Conservation (phyloP, 1,140 invertebrate species). For the Leptopilina clavipes region DNA sequence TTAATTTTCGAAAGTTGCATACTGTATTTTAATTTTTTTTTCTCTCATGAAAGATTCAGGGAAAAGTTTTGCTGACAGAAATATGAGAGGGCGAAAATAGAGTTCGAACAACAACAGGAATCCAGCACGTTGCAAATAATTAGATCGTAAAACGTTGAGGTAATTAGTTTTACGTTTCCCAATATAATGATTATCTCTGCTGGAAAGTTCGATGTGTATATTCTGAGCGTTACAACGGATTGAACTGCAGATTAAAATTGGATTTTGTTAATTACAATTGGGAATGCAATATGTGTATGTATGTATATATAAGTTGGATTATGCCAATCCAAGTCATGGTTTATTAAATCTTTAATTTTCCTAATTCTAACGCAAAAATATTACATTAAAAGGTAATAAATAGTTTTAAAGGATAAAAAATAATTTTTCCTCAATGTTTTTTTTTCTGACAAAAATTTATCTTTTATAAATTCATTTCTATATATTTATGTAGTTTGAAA, state of each 20-base stretch:
- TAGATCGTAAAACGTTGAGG: conserved; percentile 2
- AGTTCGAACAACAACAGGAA: neutral
- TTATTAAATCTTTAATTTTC: conserved; percentile 54
- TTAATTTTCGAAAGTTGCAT: no score
- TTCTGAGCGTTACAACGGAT: conserved; percentile 22
- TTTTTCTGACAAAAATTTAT: no score
- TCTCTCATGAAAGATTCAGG: no score
- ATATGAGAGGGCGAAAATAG: neutral
- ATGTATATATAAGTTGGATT: neutral
- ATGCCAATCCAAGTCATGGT: conserved; percentile 39
- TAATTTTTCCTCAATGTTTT: no score
- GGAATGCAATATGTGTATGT: neutral
- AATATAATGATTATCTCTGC: conserved; percentile 28
- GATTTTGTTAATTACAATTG: conserved; percentile 52
- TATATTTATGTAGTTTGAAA: neutral
- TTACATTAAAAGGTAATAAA: neutral
- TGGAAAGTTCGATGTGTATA: neutral
- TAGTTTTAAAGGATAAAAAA: neutral
- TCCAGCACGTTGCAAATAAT: conserved; percentile 3
- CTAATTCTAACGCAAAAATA: conserved; percentile 42
- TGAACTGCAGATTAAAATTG: conserved; percentile 50
- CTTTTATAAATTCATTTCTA: no score
- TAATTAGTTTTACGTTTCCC: conserved; percentile 26
- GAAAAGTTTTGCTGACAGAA: neutral
- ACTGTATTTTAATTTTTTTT: no score